Evolutionary conservation across 2,888 invertebrate species (phyloP).

Genomic region (Melanargia galathea): DNA sequence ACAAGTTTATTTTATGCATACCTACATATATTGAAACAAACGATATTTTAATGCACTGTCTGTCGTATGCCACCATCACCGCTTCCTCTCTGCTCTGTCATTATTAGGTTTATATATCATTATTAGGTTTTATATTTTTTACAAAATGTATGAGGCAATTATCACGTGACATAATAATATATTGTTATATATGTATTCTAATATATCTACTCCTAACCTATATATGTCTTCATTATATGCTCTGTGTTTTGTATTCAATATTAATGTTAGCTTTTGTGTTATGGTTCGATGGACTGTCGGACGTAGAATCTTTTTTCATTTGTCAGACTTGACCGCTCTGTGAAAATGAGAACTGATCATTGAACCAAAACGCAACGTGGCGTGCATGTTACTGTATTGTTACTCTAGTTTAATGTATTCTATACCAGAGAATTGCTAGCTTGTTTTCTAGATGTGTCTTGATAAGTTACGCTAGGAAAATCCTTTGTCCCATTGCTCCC

Average conservation of each 20-base stretch:
- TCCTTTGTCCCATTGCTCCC: conserved; percentile 68
- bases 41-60: conserved; percentile 83
- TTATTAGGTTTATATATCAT: conserved; percentile 80
- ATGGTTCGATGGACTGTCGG: conserved; percentile 74
- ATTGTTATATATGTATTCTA: conserved; percentile 63
- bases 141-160: conserved; percentile 80
- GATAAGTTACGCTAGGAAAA: conserved; percentile 68
- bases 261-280: conserved; percentile 81
- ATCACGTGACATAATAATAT: conserved; percentile 76
- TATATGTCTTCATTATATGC: conserved; percentile 80
- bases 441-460: conserved; percentile 79
- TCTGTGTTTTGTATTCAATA: conserved; percentile 78
- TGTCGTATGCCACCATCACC: conserved; percentile 83
- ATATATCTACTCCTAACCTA: conserved; percentile 73
- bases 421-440: conserved; percentile 73
- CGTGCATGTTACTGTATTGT: conserved; percentile 80
- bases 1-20: conserved; percentile 81
- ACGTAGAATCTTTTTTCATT: conserved; percentile 48
- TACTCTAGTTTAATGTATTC: conserved; percentile 75
- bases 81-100: conserved; percentile 84
- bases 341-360: conserved; percentile 57
- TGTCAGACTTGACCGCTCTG: conserved; percentile 53
- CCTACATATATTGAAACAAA: conserved; percentile 80
- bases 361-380: conserved; percentile 80
- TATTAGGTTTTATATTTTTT: conserved; percentile 74